A percentile compares a stretch with the other conserved stretches of the same genome.
These are phyloP conservation scores for Chaunax sp. DNA, from an alignment of 2,797 vertebrate species.

Conservation along the genomic window DNA sequence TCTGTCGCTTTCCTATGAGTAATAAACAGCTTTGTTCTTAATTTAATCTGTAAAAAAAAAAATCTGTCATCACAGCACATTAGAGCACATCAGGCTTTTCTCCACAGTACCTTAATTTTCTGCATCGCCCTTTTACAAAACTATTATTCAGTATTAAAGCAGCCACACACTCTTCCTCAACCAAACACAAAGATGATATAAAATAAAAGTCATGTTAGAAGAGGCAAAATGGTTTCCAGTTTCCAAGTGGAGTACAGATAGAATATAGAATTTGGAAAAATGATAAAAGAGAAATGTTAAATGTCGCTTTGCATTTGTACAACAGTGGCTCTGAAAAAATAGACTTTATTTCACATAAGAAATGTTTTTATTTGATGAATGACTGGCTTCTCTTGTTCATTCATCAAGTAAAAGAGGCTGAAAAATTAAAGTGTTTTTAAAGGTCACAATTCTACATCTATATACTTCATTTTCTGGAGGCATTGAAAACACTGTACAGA, in stretches of 20 bases:
- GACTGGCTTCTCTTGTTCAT: neutral
- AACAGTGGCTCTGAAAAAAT: conserved; percentile 45
- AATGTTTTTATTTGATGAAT: conserved; percentile 3
- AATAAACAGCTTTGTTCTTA: conserved; percentile 63
- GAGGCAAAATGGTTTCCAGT: conserved; percentile 37
- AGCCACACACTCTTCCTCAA: conserved; percentile 30
- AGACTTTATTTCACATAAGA: conserved; percentile 22
- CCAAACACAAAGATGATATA: conserved; percentile 21
- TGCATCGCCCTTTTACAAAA: conserved; percentile 51
- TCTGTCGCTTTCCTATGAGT: conserved; percentile 67
- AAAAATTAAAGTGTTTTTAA: conserved; percentile 1
- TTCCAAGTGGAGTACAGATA: conserved; percentile 26
- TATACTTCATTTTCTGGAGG: neutral
- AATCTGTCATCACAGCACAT: conserved; percentile 48
- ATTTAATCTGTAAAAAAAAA: conserved; percentile 61
- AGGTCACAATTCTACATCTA: neutral
- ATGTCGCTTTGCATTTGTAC: conserved; percentile 38
- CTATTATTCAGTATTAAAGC: conserved; percentile 34
- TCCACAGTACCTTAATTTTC: conserved; percentile 49
- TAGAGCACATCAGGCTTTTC: conserved; percentile 38
- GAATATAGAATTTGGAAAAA: neutral
- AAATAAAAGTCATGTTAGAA: neutral
- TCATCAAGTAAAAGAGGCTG: conserved; percentile 7
- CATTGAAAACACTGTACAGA: conserved; percentile 3
- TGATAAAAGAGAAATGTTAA: neutral